Evolutionary conservation across 2,797 vertebrate species (phyloP).

Genomic region (Sebastes reedi): DNA sequence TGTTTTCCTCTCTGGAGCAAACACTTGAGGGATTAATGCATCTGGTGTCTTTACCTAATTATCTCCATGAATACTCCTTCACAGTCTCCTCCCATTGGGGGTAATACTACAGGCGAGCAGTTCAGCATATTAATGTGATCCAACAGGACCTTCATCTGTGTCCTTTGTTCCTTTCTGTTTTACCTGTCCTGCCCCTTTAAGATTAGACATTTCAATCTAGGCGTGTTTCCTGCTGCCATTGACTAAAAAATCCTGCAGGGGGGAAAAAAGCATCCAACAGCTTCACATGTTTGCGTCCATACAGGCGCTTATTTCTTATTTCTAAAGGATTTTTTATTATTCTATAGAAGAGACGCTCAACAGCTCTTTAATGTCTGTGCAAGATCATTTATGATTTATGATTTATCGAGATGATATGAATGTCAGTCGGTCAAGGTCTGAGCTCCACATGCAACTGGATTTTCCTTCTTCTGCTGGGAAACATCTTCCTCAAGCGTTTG

Average conservation of each 20-base stretch:
- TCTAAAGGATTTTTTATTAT: background rate
- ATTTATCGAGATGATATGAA: conserved; percentile 75
- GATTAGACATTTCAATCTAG: conserved; percentile 81
- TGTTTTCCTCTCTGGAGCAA: conserved; percentile 18
- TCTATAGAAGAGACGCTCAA: background rate
- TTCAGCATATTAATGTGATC: conserved; percentile 15
- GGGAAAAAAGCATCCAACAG: conserved; percentile 36
- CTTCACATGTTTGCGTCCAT: background rate
- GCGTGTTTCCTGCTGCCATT: conserved; percentile 88
- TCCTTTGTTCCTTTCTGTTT: conserved; percentile 77
- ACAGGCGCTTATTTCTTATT: background rate
- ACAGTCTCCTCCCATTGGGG: background rate
- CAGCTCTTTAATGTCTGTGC: background rate
- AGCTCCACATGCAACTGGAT: conserved; percentile 56
- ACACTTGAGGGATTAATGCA: conserved; percentile 6
- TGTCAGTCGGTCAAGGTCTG: conserved; percentile 81
- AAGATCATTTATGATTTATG: conserved; percentile 14
- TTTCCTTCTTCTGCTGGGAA: conserved; percentile 28
- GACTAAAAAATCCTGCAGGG: conserved; percentile 77
- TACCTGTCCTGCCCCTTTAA: conserved; percentile 84
- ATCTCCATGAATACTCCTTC: background rate
- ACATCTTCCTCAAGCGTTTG: conserved; percentile 58
- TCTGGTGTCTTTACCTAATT: conserved; percentile 16
- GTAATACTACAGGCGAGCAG: background rate
- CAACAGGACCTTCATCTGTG: background rate